Percentiles rank a stretch among this genome's conserved stretches.
Evolutionary conservation across 2,797 vertebrate genomes (phyloP).

Genomic region (Sarcophilus harrisii): DNA sequence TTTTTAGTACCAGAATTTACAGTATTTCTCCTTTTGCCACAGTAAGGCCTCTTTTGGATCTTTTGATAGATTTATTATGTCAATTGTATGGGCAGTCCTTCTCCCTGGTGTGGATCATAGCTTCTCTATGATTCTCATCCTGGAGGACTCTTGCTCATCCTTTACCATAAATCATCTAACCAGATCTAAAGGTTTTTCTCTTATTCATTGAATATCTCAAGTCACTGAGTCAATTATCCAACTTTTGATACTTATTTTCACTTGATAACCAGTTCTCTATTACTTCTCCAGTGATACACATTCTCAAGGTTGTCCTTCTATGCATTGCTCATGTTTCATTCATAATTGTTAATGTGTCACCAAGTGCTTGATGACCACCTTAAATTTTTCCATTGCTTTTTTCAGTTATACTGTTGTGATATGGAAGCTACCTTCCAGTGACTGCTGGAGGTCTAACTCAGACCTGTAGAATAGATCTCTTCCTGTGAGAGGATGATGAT

Average conservation of each 20-base stretch:
- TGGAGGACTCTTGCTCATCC: not conserved
- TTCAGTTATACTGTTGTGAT: conserved; percentile 13
- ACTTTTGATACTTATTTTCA: not conserved
- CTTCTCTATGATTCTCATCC: not conserved
- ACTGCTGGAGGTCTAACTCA: too few relatives aligned
- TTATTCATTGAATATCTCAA: not conserved
- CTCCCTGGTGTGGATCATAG: not conserved
- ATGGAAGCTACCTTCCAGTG: too few relatives aligned
- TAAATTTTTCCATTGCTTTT: not conserved
- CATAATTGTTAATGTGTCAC: not conserved
- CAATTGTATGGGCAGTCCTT: not conserved
- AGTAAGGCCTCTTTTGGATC: not conserved
- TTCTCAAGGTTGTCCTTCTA: not conserved
- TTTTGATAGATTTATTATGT: not conserved
- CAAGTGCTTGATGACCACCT: not conserved
- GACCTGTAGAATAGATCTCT: too few relatives aligned
- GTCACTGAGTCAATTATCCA: not conserved
- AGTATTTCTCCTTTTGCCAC: conserved; percentile 53
- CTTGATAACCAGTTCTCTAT: not conserved
- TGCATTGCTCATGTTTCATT: not conserved
- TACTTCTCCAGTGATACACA: not conserved
- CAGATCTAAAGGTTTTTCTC: not conserved
- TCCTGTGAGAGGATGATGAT: too few relatives aligned
- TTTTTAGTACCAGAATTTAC: conserved; percentile 81
- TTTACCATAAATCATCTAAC: not conserved